phyloP scores from a whole-genome alignment of 2,113 vertebrate species.

The Sapayoa aenigma region DNA sequence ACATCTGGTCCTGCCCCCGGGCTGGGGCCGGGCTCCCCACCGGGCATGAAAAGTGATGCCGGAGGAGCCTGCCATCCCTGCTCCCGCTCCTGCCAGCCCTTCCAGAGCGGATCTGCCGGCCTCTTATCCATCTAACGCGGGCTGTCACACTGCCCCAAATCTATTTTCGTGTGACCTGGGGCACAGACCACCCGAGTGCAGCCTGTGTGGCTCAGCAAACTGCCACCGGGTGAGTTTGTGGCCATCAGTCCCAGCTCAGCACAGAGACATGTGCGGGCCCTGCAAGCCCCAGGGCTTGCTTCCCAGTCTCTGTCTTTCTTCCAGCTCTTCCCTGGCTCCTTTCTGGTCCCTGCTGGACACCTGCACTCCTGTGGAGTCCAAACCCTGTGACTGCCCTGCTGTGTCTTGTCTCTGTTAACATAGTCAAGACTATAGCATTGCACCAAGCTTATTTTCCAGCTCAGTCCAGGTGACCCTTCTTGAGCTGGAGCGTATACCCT shows the following conservation, averaged over 20 bases:
- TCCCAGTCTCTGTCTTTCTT: background rate
- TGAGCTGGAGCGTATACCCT: background rate
- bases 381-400: background rate
- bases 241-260: background rate
- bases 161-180: rapidly evolving
- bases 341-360: background rate
- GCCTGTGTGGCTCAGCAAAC: background rate
- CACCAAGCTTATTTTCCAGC: background rate
- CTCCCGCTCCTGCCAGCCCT: background rate
- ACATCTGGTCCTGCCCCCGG: constrained; percentile 79
- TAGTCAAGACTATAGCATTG: background rate
- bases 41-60: constrained; percentile 53
- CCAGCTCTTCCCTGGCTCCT: background rate
- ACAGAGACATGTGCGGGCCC: background rate
- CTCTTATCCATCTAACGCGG: rapidly evolving
- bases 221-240: rapidly evolving
- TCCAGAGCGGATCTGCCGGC: rapidly evolving
- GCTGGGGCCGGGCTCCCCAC: constrained; percentile 70
- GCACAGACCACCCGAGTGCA: background rate
- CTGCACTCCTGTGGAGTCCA: background rate
- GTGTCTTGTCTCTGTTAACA: background rate
- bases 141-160: background rate
- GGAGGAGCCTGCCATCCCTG: background rate
- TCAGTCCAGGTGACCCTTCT: rapidly evolving
- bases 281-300: background rate